These are phyloP conservation scores for Pogonocherus hispidulus DNA, from an alignment of 2,888 invertebrate species.

Conservation along the genomic window DNA sequence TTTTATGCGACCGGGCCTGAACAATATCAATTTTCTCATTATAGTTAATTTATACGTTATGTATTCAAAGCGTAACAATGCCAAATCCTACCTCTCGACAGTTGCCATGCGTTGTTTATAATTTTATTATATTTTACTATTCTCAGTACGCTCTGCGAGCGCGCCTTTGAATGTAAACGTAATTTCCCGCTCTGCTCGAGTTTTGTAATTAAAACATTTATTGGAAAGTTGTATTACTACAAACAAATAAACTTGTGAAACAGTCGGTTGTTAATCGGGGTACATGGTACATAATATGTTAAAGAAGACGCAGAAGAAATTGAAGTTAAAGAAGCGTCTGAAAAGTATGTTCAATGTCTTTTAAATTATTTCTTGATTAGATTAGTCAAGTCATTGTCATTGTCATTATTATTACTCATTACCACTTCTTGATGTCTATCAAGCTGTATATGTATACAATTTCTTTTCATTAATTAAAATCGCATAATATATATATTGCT, in stretches of 20 bases:
- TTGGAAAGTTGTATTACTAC: constrained; percentile 6
- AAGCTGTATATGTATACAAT: no score
- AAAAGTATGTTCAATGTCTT: constrained; percentile 27
- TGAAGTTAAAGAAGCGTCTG: constrained; percentile 17
- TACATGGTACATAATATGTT: not conserved
- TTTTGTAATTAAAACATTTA: constrained; percentile 9
- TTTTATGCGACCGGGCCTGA: not conserved
- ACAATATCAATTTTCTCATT: constrained; percentile 30
- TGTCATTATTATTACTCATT: no score
- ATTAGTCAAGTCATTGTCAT: no score
- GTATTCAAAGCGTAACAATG: constrained; percentile 15
- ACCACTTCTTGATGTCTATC: no score
- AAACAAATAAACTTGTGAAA: constrained; percentile 14
- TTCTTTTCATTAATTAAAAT: no score
- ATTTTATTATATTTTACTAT: constrained; percentile 28
- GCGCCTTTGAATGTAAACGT: constrained; percentile 4
- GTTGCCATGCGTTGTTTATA: constrained; percentile 29
- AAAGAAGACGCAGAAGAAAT: constrained; percentile 26
- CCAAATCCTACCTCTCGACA: constrained; percentile 21
- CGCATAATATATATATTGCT: no score
- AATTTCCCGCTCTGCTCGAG: constrained; percentile 10
- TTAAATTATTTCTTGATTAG: constrained; percentile 3
- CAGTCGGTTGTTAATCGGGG: not conserved
- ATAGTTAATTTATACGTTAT: constrained; percentile 24
- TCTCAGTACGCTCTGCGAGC: constrained; percentile 18